phyloP scores from a whole-genome alignment of 1,140 invertebrate genomes.

The Drosophila nebulosa region DNA sequence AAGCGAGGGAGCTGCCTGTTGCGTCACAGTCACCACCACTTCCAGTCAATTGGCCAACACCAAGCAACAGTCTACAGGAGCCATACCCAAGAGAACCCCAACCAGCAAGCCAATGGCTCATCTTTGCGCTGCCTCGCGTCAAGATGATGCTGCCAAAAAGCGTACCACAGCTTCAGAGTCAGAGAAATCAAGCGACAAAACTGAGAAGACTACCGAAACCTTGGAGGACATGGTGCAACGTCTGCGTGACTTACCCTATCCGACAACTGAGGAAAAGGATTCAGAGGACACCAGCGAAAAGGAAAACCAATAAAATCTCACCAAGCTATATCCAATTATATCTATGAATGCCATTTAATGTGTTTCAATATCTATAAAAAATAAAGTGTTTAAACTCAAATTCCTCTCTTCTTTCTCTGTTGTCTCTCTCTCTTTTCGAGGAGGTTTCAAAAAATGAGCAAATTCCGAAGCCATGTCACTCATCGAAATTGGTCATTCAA shows the following conservation, averaged over 20 bases:
- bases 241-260: conserved; percentile 53
- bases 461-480: no score
- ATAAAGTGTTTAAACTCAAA: background rate
- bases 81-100: conserved; percentile 51
- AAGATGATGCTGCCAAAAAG: conserved; percentile 53
- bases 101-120: conserved; percentile 33
- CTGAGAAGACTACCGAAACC: conserved; percentile 35
- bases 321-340: conserved; percentile 13
- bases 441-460: no score
- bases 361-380: conserved; percentile 9
- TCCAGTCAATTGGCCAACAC: conserved; percentile 57
- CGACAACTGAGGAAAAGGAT: background rate
- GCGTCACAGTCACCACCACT: conserved; percentile 63
- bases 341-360: conserved; percentile 7
- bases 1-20: conserved; percentile 39
- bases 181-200: conserved; percentile 1
- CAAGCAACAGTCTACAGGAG: conserved; percentile 53
- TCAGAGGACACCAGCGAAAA: background rate
- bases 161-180: conserved; percentile 17
- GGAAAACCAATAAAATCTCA: background rate
- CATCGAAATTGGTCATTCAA: no score
- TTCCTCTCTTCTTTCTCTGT: no score
- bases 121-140: conserved; percentile 53
- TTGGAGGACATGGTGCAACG: conserved; percentile 72
- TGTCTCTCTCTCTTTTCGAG: no score